These are phyloP conservation scores for Podilymbus podiceps DNA, from an alignment of 2,113 vertebrate species.

Conservation along the genomic window DNA sequence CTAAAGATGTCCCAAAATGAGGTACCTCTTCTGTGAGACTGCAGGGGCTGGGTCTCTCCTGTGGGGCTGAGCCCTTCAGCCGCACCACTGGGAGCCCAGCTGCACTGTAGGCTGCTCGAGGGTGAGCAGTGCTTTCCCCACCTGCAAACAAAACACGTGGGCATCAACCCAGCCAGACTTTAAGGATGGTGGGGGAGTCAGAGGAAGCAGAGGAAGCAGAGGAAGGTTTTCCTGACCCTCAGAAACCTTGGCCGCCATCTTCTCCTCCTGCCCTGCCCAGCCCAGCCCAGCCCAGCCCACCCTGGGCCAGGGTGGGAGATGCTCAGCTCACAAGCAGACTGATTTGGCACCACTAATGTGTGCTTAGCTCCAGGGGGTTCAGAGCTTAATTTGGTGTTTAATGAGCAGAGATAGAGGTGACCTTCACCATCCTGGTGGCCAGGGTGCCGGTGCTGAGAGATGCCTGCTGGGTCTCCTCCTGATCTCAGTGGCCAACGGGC, in stretches of 20 bases:
- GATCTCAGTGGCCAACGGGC: too few species aligned
- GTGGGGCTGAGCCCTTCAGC: background rate
- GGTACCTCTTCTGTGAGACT: rapidly evolving
- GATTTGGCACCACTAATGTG: background rate
- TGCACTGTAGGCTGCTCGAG: background rate
- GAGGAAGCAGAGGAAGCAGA: background rate
- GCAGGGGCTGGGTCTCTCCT: background rate
- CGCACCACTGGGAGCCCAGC: rapidly evolving
- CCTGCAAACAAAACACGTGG: background rate
- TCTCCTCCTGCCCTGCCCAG: background rate
- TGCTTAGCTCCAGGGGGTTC: background rate
- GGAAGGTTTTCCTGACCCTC: background rate
- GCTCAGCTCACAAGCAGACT: background rate
- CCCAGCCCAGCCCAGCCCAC: background rate
- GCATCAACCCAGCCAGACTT: rapidly evolving
- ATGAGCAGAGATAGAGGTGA: background rate
- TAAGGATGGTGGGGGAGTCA: background rate
- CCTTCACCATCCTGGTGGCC: background rate
- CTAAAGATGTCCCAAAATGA: background rate
- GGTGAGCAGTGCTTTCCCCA: background rate
- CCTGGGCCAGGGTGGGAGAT: background rate
- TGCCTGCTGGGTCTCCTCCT: background rate
- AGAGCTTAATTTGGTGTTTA: background rate
- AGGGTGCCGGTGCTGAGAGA: background rate
- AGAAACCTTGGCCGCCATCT: background rate